A percentile compares a stretch with the other conserved stretches of the same genome.
Conservation (phyloP, 2,113 vertebrate species). For the Pantherophis guttatus region DNA sequence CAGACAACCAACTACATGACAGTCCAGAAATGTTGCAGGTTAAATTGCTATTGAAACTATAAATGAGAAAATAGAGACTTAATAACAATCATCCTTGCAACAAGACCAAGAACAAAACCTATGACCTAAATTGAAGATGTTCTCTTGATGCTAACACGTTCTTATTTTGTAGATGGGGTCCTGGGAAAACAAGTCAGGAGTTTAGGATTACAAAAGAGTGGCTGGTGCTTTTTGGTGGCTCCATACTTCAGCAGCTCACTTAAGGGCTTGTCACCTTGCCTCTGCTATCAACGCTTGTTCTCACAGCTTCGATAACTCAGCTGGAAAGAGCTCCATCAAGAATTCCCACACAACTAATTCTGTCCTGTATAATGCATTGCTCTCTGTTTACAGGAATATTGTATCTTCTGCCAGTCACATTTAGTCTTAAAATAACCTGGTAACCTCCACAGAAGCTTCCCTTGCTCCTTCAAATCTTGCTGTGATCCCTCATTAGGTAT, state of each 20-base stretch:
- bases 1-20: neutral
- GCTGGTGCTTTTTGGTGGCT: constrained; percentile 36
- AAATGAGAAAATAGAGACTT: neutral
- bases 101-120: constrained; percentile 2
- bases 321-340: constrained; percentile 39
- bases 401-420: neutral
- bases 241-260: constrained; percentile 22
- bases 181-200: constrained; percentile 28
- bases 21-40: neutral
- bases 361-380: constrained; percentile 37
- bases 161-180: constrained; percentile 36
- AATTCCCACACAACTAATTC: constrained; percentile 43
- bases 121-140: constrained; percentile 32
- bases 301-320: constrained; percentile 8
- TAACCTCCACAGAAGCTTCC: neutral
- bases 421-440: constrained; percentile 23
- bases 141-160: constrained; percentile 16
- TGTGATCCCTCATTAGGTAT: neutral
- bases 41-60: neutral
- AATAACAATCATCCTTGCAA: neutral
- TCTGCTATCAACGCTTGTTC: constrained; percentile 22
- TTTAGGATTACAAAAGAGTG: constrained; percentile 24
- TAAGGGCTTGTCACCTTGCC: constrained; percentile 31
- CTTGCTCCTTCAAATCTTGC: neutral
- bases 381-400: constrained; percentile 27